These are phyloP conservation scores for Leptopilina syphax DNA, from an alignment of 2,888 invertebrate species.

Conservation along the genomic window DNA sequence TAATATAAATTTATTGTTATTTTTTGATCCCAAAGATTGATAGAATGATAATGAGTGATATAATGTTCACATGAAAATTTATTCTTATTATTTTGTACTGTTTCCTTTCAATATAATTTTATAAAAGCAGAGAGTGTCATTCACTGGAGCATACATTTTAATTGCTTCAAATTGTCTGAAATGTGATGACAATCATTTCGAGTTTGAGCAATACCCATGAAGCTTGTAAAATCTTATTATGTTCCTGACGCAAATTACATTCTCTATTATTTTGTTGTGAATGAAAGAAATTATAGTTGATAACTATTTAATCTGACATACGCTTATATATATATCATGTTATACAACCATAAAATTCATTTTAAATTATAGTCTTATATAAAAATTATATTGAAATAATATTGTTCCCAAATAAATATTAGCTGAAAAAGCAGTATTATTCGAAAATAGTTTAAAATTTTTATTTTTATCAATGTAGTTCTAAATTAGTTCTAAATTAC, in stretches of 20 bases:
- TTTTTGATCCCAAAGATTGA: too few species aligned
- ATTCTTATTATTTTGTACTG: neutral
- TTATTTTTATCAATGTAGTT: too few species aligned
- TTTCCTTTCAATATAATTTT: neutral
- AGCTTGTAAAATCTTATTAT: slow-evolving; percentile 8
- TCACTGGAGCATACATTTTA: neutral
- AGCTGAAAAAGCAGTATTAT: too few species aligned
- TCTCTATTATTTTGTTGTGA: slow-evolving; percentile 12
- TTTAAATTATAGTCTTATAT: too few species aligned
- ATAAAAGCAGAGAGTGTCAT: neutral
- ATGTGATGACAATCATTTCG: neutral
- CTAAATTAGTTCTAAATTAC: too few species aligned
- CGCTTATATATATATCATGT: neutral
- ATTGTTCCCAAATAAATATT: too few species aligned
- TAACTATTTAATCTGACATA: neutral
- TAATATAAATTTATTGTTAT: too few species aligned
- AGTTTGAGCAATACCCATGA: neutral
- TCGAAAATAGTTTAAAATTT: too few species aligned
- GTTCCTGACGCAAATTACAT: neutral
- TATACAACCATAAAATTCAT: neutral
- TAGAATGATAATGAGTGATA: too few species aligned
- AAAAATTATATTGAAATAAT: too few species aligned
- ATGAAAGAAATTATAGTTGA: neutral
- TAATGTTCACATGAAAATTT: neutral
- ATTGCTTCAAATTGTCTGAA: slow-evolving; percentile 2